A percentile compares a stretch with the other conserved stretches of the same genome.
phyloP scores from a whole-genome alignment of 2,888 invertebrate genomes.

The Ariolimax columbianus region DNA sequence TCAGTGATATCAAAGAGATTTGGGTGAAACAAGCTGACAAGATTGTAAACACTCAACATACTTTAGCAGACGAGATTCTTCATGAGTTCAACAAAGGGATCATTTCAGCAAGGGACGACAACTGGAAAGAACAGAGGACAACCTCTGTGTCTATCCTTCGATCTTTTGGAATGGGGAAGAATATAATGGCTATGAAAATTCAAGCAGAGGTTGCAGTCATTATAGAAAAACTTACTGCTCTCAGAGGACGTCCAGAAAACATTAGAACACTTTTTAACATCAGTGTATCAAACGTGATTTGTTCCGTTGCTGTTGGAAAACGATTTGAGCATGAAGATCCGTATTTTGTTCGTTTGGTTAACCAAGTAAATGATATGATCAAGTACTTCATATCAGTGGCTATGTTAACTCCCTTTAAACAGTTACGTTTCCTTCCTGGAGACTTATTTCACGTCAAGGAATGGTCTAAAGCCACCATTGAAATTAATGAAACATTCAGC shows the following conservation, averaged over 20 bases:
- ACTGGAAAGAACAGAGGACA: slow-evolving; percentile 25
- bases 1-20: background rate
- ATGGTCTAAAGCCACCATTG: background rate
- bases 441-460: slow-evolving; percentile 24
- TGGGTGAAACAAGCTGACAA: slow-evolving; percentile 27
- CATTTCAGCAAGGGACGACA: background rate
- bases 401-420: background rate
- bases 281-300: slow-evolving; percentile 11
- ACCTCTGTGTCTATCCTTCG: slow-evolving; percentile 1
- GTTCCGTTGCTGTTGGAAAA: slow-evolving; percentile 19
- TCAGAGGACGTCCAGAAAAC: slow-evolving; percentile 1
- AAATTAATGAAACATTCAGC: background rate
- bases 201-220: background rate
- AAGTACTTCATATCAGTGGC: background rate
- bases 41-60: background rate
- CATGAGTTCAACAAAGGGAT: slow-evolving; percentile 5
- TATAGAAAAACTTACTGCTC: background rate
- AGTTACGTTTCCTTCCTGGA: slow-evolving; percentile 1
- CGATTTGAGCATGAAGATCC: slow-evolving; percentile 35
- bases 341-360: background rate
- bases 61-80: background rate
- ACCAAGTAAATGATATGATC: background rate
- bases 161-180: slow-evolving; percentile 11
- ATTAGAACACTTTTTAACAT: background rate
- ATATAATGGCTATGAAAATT: background rate